These are phyloP conservation scores for Heliconius ismenius DNA, from an alignment of 2,888 invertebrate genomes.

Conservation along the genomic window DNA sequence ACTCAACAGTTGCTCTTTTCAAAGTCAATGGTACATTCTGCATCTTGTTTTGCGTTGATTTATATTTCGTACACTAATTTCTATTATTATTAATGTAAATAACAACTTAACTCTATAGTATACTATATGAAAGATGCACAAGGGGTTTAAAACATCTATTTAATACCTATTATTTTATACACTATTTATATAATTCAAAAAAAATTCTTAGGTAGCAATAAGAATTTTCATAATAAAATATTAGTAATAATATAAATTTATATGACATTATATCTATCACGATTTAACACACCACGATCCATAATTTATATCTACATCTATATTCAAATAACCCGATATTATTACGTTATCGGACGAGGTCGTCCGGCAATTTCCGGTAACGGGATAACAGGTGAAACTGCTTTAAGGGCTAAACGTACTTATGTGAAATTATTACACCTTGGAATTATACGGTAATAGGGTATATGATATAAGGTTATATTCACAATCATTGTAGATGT, in stretches of 20 bases:
- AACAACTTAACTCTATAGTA: background rate
- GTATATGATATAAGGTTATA: slow-evolving; percentile 1
- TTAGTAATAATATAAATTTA: background rate
- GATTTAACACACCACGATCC: background rate
- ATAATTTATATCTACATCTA: slow-evolving; percentile 26
- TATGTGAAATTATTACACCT: slow-evolving; percentile 35
- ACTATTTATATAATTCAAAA: background rate
- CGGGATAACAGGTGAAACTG: slow-evolving; percentile 45
- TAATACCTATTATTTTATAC: background rate
- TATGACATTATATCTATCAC: background rate
- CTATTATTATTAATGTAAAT: background rate
- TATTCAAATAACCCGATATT: slow-evolving; percentile 40
- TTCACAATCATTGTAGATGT: background rate
- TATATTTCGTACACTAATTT: background rate
- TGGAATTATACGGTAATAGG: slow-evolving; percentile 32
- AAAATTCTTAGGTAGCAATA: background rate
- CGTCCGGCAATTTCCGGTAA: slow-evolving; percentile 47
- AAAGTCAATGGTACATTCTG: no score
- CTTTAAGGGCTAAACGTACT: slow-evolving; percentile 40
- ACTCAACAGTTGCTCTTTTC: no score
- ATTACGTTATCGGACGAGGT: slow-evolving; percentile 47
- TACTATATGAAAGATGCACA: background rate
- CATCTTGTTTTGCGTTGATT: background rate
- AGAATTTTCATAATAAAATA: background rate
- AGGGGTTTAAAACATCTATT: background rate